Conservation (phyloP, 2,888 invertebrate species). For the Notodonta dromedarius region DNA sequence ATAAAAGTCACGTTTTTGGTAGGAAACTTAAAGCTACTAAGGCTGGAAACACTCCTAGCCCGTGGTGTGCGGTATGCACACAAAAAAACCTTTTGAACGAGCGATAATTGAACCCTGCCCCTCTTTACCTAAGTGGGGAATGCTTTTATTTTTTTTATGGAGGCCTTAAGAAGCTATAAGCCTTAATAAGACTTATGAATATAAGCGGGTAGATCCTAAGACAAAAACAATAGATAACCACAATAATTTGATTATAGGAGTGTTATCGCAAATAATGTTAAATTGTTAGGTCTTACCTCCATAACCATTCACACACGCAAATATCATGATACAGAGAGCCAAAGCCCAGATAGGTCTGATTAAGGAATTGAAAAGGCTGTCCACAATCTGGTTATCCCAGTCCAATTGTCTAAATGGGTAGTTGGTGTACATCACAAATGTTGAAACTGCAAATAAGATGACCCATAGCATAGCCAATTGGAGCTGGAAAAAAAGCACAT, state of each 20-base stretch:
- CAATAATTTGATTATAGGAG: not conserved
- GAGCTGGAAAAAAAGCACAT: constrained; percentile 15
- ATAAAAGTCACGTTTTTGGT: too few species aligned
- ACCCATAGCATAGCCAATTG: constrained; percentile 17
- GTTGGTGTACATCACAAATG: constrained; percentile 23
- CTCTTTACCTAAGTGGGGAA: too few species aligned
- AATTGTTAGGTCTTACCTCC: constrained; percentile 13
- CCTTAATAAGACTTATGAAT: too few species aligned
- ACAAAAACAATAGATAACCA: too few species aligned
- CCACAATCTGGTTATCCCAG: constrained; percentile 32
- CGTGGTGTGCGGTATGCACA: too few species aligned
- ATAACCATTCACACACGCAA: constrained; percentile 51
- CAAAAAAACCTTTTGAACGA: too few species aligned
- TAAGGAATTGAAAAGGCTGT: constrained; percentile 46
- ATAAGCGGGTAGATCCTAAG: too few species aligned
- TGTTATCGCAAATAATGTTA: not conserved
- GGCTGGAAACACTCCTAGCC: too few species aligned
- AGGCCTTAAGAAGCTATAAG: too few species aligned
- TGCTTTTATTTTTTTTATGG: too few species aligned
- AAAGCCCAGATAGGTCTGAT: constrained; percentile 58
- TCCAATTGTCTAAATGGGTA: constrained; percentile 26
- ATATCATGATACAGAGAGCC: constrained; percentile 59
- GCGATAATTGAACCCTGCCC: too few species aligned
- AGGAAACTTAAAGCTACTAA: too few species aligned
- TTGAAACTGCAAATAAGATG: constrained; percentile 12